A percentile compares a stretch with the other conserved stretches of the same genome.
Conservation (phyloP, 2,797 vertebrate species). For the Sebastes matsubarae region DNA sequence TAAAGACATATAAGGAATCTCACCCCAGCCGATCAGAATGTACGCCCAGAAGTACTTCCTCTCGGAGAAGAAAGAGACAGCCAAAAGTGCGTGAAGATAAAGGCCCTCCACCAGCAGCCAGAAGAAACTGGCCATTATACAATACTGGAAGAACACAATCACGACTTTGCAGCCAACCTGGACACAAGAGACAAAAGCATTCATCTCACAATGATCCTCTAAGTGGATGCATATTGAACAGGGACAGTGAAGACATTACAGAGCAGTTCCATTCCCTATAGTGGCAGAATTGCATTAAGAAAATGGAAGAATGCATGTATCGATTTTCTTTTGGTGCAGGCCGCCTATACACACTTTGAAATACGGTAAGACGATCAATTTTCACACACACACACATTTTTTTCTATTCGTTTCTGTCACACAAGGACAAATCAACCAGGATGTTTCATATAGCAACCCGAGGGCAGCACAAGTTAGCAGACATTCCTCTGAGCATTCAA, state of each 20-base stretch:
- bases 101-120: slow-evolving; percentile 97
- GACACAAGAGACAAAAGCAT: slow-evolving; percentile 31
- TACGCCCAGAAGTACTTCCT: slow-evolving; percentile 99
- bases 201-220: neutral
- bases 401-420: neutral
- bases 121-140: slow-evolving; percentile 98
- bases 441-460: neutral
- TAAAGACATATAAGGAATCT: slow-evolving; percentile 43
- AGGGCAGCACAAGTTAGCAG: neutral
- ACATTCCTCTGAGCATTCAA: neutral
- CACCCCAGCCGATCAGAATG: slow-evolving; percentile 98
- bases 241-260: neutral
- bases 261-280: neutral
- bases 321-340: neutral
- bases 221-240: neutral
- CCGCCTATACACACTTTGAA: neutral
- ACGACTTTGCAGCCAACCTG: slow-evolving; percentile 93
- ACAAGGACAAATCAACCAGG: neutral
- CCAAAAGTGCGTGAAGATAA: slow-evolving; percentile 93
- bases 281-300: neutral
- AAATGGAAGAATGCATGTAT: neutral
- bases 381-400: neutral
- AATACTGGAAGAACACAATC: slow-evolving; percentile 96
- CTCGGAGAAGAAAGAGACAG: slow-evolving; percentile 97
- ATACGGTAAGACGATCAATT: neutral